phyloP scores from a whole-genome alignment of 2,113 vertebrate species.

The Otus sunia region DNA sequence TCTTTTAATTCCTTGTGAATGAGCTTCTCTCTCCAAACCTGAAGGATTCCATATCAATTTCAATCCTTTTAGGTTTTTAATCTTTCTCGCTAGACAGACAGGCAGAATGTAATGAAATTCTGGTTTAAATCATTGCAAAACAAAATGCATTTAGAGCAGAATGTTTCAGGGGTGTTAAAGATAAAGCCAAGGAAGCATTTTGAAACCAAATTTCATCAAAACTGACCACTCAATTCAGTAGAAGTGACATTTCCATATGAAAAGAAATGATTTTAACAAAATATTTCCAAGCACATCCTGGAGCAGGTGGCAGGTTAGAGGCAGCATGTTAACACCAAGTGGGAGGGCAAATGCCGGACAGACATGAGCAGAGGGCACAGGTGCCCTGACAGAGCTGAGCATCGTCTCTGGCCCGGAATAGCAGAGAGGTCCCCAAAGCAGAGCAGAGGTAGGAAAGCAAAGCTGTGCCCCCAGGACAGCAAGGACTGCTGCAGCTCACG shows the following conservation, averaged over 20 bases:
- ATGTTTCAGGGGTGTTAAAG: not conserved
- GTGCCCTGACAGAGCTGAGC: not conserved
- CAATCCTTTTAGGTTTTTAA: slow-evolving; percentile 34
- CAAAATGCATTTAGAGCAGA: slow-evolving; percentile 34
- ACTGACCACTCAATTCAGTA: not conserved
- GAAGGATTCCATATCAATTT: slow-evolving; percentile 40
- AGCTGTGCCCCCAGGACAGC: not conserved
- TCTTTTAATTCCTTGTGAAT: slow-evolving; percentile 31
- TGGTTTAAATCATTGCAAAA: slow-evolving; percentile 22
- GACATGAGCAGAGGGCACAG: not conserved
- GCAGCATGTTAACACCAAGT: not conserved
- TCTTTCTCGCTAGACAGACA: slow-evolving; percentile 12
- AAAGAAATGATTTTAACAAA: not conserved
- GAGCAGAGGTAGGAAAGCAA: not conserved
- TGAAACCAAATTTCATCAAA: not conserved
- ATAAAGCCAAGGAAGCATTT: not conserved
- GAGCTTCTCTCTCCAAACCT: slow-evolving; percentile 45
- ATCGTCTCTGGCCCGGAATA: rapidly evolving
- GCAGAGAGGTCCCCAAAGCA: not conserved
- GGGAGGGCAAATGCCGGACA: not conserved
- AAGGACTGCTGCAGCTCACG: not conserved
- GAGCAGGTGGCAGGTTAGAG: not conserved
- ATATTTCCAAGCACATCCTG: not conserved
- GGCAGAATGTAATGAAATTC: slow-evolving; percentile 7
- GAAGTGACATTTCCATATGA: not conserved